These are phyloP conservation scores for Ichneumoninae sp. DNA, from an alignment of 2,888 invertebrate genomes.

Conservation along the genomic window DNA sequence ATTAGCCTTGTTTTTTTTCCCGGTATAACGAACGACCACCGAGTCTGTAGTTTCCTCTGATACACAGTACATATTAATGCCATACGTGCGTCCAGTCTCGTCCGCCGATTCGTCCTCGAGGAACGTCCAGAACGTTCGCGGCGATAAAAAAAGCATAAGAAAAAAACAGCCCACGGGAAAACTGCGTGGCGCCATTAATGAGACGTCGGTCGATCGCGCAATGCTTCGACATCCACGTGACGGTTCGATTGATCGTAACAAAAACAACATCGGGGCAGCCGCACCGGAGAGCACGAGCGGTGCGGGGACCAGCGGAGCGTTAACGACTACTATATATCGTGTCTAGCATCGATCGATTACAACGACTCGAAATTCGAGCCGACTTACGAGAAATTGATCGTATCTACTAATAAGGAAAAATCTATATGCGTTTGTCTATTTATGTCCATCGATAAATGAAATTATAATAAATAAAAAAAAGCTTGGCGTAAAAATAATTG, in stretches of 20 bases:
- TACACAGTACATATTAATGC: conserved; percentile 8
- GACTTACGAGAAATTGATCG: neutral
- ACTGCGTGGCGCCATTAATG: conserved; percentile 30
- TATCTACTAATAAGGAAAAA: neutral
- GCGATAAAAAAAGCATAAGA: conserved; percentile 6
- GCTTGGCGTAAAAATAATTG: neutral
- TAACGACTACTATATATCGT: conserved; percentile 23
- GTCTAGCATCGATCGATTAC: conserved; percentile 28
- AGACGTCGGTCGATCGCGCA: conserved; percentile 40
- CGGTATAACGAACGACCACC: neutral
- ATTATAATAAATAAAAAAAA: neutral
- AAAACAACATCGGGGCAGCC: conserved; percentile 16
- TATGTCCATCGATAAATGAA: neutral
- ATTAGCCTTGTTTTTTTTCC: neutral
- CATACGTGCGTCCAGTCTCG: conserved; percentile 19
- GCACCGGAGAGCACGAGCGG: neutral
- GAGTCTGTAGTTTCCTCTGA: neutral
- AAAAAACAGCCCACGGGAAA: conserved; percentile 9
- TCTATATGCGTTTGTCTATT: neutral
- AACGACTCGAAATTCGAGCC: conserved; percentile 8
- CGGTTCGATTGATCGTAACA: conserved; percentile 32
- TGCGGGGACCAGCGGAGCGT: conserved; percentile 30
- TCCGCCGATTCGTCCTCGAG: conserved; percentile 21
- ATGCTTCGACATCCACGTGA: conserved; percentile 32
- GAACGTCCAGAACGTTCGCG: neutral